Base-by-base conservation (phyloP, 2,113 vertebrate species). In the Tragelaphus scriptus region DNA sequence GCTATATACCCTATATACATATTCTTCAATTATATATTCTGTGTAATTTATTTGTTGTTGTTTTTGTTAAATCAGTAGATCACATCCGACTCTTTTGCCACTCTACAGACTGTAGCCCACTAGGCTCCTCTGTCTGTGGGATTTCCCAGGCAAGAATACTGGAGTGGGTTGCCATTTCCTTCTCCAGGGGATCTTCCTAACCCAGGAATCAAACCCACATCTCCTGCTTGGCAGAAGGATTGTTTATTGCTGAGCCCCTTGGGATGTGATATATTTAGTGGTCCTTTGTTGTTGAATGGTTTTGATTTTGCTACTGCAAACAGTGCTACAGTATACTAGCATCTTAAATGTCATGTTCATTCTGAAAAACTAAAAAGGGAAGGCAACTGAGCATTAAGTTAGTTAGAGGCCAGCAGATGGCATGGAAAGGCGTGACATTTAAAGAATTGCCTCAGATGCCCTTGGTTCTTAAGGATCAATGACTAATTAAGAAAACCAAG, bases 401-500 rank as follows among this genome's bases (percentile, higher is more conserved):
- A 95, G 49, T 55, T 94, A 93, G 91, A 77, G 77, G 58, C 77
- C 36, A 85, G 82, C 28, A 63, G 59, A 65, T 88, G 71, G 63
- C 59, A 65, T 26, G 85, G 85, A 71, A 94, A 97, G 81, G 13
- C 11, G 0, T 68, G 59, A 58, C 94, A 85, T 91, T 96, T 95
- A 82, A 97, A 91, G 49, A 85, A 91, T 86, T 91, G 68, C 56
- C 90, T 96, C 82, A 96, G 92, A 87, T 90, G 47, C 87, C 47
- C 75, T 88, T 92, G 40, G 7, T n/a, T 96, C 40, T 82, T 93
- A 93, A 95, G 89, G 96, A 65, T 97, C 89, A 93, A 21, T 28
- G 47, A 65, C 65, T 44, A 96, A 91, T 93, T 88, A 84, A 86
- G 92, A 86, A 79, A 95, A 91, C n/a, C 6, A 88, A 61, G 49